A percentile compares a stretch with the other conserved stretches of the same genome.
Evolutionary conservation across 2,797 vertebrate species (phyloP).

Genomic region (Catamblyrhynchus diadema): DNA sequence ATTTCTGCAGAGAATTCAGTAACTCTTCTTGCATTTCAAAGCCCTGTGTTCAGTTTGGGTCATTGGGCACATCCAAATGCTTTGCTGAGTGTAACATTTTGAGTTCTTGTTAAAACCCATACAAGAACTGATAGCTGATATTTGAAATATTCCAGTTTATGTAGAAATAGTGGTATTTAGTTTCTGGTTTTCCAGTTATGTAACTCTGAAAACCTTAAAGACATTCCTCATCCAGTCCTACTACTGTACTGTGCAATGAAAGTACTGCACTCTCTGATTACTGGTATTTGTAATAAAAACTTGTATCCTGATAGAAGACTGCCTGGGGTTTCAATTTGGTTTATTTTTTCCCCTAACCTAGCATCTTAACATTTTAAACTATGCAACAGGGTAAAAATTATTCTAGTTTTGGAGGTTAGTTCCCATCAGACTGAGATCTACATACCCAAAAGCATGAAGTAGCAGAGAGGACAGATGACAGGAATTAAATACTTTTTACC

Average conservation of each 20-base stretch:
- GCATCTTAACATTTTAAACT: not conserved
- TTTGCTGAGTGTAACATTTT: not conserved
- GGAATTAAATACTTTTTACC: not conserved
- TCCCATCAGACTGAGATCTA: not conserved
- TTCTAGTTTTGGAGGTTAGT: not conserved
- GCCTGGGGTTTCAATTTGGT: not conserved
- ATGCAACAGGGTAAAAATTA: not conserved
- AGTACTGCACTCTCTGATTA: not conserved
- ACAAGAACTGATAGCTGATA: not conserved
- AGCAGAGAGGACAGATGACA: not conserved
- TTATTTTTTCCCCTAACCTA: not conserved
- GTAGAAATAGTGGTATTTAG: not conserved
- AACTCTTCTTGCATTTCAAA: not conserved
- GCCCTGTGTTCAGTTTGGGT: not conserved
- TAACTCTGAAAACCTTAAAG: not conserved
- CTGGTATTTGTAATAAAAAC: not conserved
- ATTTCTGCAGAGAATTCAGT: not conserved
- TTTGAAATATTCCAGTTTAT: not conserved
- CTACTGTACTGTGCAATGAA: not conserved
- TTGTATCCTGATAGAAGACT: not conserved
- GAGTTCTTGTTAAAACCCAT: not conserved
- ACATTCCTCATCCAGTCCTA: not conserved
- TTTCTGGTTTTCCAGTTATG: not conserved
- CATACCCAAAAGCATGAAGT: not conserved
- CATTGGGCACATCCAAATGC: fast-evolving